phyloP scores from a whole-genome alignment of 1,140 invertebrate species.

The Vanessa atalanta region DNA sequence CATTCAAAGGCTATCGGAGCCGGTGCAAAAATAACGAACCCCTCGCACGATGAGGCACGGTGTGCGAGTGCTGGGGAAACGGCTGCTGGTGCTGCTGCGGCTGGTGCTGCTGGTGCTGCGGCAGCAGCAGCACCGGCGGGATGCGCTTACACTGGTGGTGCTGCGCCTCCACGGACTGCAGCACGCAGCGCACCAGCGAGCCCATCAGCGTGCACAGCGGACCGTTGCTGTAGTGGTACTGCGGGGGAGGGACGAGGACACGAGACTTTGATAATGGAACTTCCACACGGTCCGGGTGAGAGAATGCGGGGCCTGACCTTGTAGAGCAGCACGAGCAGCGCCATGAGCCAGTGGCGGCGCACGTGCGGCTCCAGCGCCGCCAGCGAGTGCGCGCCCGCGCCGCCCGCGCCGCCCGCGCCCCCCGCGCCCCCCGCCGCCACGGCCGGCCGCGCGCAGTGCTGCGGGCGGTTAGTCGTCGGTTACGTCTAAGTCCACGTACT shows the following conservation, averaged over 20 bases:
- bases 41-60: background rate
- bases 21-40: background rate
- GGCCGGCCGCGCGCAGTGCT: slow-evolving; percentile 46
- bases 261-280: background rate
- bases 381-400: slow-evolving; percentile 75
- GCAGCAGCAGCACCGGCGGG: slow-evolving; percentile 84
- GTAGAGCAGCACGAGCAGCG: slow-evolving; percentile 96
- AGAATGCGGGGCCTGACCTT: slow-evolving; percentile 85
- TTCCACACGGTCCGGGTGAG: background rate
- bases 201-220: slow-evolving; percentile 90
- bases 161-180: slow-evolving; percentile 95
- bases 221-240: slow-evolving; percentile 96
- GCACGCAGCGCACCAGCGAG: slow-evolving; percentile 92
- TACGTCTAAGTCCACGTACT: too few species aligned
- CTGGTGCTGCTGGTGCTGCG: slow-evolving; percentile 16
- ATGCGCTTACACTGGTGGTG: slow-evolving; percentile 92
- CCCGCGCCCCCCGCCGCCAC: slow-evolving; percentile 77
- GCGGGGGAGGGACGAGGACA: slow-evolving; percentile 46
- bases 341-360: slow-evolving; percentile 94
- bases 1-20: too few species aligned
- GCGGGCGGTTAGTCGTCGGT: background rate
- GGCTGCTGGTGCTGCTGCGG: slow-evolving; percentile 4
- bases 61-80: slow-evolving; percentile 8
- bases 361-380: slow-evolving; percentile 75
- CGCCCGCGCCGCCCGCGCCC: slow-evolving; percentile 56